Evolutionary conservation across 2,797 vertebrate genomes (phyloP), one percentile per base, ranked within the genome.

Genomic region (Pygocentrus nattereri): DNA sequence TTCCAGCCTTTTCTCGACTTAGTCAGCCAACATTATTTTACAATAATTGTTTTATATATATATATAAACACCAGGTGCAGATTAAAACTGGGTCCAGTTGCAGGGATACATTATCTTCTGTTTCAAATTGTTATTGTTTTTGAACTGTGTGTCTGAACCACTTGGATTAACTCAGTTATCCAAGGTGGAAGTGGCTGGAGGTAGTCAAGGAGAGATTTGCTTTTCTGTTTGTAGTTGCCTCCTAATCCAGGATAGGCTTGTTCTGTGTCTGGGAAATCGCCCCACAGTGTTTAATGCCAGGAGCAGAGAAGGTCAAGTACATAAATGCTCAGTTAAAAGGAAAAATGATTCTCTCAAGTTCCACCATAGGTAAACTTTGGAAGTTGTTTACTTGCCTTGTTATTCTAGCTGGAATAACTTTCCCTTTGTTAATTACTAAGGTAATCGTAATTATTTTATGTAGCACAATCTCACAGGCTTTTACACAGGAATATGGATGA

Each of bases 241-340:
- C 6, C 34, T 23, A 71, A 82, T 76, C 80, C 74, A 62, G 67
- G 74, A 82, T 82, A 76, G 18, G 16, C 56, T 41, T 54, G 15
- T 16, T 71, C 54, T 47, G 19, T 82, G 68, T 73, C 59, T 78
- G 71, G 44, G 52, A 49, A 56, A 54, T n/a, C 30, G 2, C 52
- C 10, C 44, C 30, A 34, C 50, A 73, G 19, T 38, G 69, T 78
- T 78, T 73, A 82, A 74, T 78, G 81, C 72, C 75, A 82, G 56
- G 75, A 74, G 59, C 52, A 74, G 50, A 82, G 54, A 74, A 73
- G 44, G 75, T 74, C 81, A 82, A 82, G 75, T 27, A 78, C 41
- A 78, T 68, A 82, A 74, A 58, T 61, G n/a, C 23, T 44, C 61
- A 59, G n/a, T 25, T 50, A 49, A 78, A 59, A 3, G 61, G 5